Evolutionary conservation across 1,140 invertebrate species (phyloP), one percentile per base, ranked within the genome.

Genomic region (Ceratosolen solmsi): DNA sequence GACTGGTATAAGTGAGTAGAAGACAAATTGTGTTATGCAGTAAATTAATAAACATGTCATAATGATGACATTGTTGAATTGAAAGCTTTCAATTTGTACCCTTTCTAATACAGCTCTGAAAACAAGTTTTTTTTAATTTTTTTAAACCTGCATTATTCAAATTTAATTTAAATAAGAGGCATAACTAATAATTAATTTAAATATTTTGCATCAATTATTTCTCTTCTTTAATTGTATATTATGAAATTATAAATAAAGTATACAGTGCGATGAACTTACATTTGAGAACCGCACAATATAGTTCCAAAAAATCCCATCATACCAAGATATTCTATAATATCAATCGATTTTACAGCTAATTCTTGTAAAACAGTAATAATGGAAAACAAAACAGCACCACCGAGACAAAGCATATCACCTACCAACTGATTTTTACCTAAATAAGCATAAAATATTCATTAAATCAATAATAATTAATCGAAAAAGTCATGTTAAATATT

Each of bases 301-400:
- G 94, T 96, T 13, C 96, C 96, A 86, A 97, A 96, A 46, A 97
- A 92, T 46, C 97, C 96, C 70, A 97, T 93, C 92, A 97, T 94
- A 27, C 96, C 96, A n/a, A 98, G 92, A 88, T 96, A 97, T 89
- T 97, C 96, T 54, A 96, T 93, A 76, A 95, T 94, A 80, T 96
- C 94, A 80, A 95, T 95, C 27, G 94, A 95, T 89, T 96, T 96
- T 22, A 97, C 95, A 68, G 96, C 94, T 88, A 96, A 94, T 90
- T 98, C 97, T 92, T 97, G 95, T 3, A 96, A 92, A 0, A 97
- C 95, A 86, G 96, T 97, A 17, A 95, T 95, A 54, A 97, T 91
- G 4, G 96, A 96, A 90, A 96, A 97, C 0, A 97, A 91, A 17
- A 96, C 92, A 1, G 96, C 96, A 25, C 96, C 96, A n/a, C 92